These are phyloP conservation scores for Mylabris sibirica DNA, from an alignment of 2,888 invertebrate genomes.

Conservation along the genomic window DNA sequence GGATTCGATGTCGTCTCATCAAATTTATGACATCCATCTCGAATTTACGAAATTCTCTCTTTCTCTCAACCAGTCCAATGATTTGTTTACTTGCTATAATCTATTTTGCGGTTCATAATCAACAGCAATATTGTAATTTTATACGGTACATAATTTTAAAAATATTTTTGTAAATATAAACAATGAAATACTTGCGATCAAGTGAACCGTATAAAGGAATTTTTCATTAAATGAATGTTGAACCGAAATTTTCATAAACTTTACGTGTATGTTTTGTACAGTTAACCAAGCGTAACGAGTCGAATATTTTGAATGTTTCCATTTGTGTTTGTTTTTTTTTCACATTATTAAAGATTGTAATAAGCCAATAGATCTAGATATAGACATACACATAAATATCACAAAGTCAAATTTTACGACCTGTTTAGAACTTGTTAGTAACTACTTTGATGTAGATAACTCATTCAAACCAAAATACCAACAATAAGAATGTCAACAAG, in stretches of 20 bases:
- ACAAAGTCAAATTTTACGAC: not conserved
- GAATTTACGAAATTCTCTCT: slow-evolving; percentile 46
- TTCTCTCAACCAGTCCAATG: slow-evolving; percentile 39
- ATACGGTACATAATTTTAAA: not conserved
- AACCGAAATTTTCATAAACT: not conserved
- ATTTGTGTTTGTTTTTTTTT: not conserved
- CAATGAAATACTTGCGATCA: not conserved
- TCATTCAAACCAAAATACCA: not conserved
- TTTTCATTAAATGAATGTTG: not conserved
- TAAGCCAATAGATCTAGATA: not conserved
- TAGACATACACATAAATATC: too few relatives aligned
- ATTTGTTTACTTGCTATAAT: slow-evolving; percentile 41
- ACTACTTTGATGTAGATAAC: not conserved
- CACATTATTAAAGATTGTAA: not conserved
- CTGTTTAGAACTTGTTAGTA: not conserved
- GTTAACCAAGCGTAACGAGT: not conserved
- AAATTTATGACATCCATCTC: slow-evolving; percentile 54
- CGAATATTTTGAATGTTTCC: not conserved
- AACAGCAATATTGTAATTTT: too few relatives aligned
- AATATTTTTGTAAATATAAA: not conserved
- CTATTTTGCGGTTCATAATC: not conserved
- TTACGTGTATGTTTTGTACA: not conserved
- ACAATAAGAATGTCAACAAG: slow-evolving; percentile 6
- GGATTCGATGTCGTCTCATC: slow-evolving; percentile 53
- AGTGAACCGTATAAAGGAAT: not conserved